Evolutionary conservation across 2,797 vertebrate species (phyloP).

Genomic region (Danio albolineatus): DNA sequence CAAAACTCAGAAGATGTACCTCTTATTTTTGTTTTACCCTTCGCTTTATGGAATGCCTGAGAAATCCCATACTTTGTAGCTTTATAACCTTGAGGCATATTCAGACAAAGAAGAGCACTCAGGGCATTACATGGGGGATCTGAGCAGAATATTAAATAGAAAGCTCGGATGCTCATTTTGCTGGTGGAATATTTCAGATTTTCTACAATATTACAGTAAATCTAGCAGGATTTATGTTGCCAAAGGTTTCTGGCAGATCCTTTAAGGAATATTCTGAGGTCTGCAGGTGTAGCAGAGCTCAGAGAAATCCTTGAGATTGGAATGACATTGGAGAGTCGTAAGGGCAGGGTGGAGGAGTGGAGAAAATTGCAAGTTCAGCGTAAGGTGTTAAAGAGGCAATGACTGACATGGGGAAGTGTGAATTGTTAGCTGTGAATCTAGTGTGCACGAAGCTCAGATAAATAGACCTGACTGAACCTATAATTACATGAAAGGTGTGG

Average conservation of each 20-base stretch:
- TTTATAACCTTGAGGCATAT: constrained; percentile 19
- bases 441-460: not conserved
- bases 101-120: constrained; percentile 29
- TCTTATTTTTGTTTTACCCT: not conserved
- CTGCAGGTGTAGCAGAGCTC: constrained; percentile 34
- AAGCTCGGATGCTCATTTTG: constrained; percentile 14
- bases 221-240: constrained; percentile 9
- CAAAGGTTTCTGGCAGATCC: constrained; percentile 29
- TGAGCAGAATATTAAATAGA: constrained; percentile 55
- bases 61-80: not conserved
- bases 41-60: not conserved
- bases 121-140: constrained; percentile 42
- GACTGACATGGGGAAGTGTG: not conserved
- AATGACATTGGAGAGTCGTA: constrained; percentile 19
- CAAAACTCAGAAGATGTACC: not conserved
- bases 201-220: constrained; percentile 36
- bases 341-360: not conserved
- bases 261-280: constrained; percentile 6
- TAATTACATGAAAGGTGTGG: constrained; percentile 30
- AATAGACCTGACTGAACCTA: not conserved
- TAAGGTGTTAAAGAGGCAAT: not conserved
- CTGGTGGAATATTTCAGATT: constrained; percentile 47
- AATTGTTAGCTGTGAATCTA: constrained; percentile 11
- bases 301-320: not conserved
- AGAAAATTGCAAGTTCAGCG: not conserved